Percentiles rank a stretch among this genome's conserved stretches.
phyloP scores from a whole-genome alignment of 2,888 invertebrate genomes.

The Baronia brevicornis region DNA sequence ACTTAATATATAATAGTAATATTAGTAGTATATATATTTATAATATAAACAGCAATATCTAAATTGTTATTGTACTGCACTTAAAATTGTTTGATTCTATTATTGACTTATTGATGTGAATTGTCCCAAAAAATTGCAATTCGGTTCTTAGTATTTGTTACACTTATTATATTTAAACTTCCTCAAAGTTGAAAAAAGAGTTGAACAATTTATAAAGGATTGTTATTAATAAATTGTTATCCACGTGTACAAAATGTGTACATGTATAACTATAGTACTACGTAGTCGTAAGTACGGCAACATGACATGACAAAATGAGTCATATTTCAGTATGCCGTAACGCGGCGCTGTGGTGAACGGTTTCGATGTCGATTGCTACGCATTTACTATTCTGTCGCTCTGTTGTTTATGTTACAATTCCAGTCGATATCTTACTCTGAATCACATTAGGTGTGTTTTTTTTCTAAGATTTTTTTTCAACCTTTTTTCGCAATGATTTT shows the following conservation, averaged over 20 bases:
- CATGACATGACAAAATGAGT: conserved; percentile 16
- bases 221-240: no score
- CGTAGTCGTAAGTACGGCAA: conserved; percentile 10
- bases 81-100: no score
- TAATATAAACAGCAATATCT: no score
- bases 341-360: conserved; percentile 12
- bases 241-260: no score
- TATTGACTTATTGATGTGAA: no score
- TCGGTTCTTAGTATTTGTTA: conserved; percentile 15
- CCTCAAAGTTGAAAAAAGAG: conserved; percentile 8
- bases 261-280: conserved; percentile 3
- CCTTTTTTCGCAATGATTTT: no score
- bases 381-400: conserved; percentile 12
- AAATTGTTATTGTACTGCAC: no score
- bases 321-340: conserved; percentile 12
- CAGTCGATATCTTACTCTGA: conserved; percentile 3
- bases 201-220: conserved; percentile 5
- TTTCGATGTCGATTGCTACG: conserved; percentile 13
- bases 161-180: conserved; percentile 7
- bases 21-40: no score
- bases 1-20: no score
- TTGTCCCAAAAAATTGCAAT: no score
- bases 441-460: conserved; percentile 3
- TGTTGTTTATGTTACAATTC: conserved; percentile 10
- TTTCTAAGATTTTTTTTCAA: conserved; percentile 1